These are phyloP conservation scores for Brachionus koreanus DNA, from an alignment of 1,140 invertebrate species.

Conservation along the genomic window DNA sequence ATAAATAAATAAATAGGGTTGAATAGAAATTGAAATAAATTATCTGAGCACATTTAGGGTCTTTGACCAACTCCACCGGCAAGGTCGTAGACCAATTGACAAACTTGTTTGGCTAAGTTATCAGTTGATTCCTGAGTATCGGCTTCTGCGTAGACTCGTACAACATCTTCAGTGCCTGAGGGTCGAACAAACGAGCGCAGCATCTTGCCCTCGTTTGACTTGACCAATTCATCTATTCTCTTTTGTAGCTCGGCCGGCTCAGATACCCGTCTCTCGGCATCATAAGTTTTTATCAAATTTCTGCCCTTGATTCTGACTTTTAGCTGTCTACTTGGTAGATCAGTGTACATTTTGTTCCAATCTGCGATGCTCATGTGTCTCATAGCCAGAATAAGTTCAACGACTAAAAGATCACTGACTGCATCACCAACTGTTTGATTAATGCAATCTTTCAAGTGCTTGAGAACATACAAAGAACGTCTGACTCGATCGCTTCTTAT, in stretches of 20 bases:
- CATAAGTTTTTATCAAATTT: slow-evolving; percentile 73
- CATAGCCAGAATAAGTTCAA: slow-evolving; percentile 80
- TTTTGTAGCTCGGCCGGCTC: slow-evolving; percentile 76
- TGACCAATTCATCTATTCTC: slow-evolving; percentile 71
- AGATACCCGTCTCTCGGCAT: slow-evolving; percentile 76
- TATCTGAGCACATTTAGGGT: slow-evolving; percentile 47
- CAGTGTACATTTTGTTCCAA: slow-evolving; percentile 75
- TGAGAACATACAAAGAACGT: slow-evolving; percentile 40
- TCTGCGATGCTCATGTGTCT: slow-evolving; percentile 72
- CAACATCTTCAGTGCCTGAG: slow-evolving; percentile 93
- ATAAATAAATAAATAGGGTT: not conserved
- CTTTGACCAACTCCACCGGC: slow-evolving; percentile 68
- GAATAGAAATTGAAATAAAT: not conserved
- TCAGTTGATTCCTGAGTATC: slow-evolving; percentile 65
- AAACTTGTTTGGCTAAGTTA: slow-evolving; percentile 72
- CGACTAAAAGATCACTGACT: slow-evolving; percentile 85
- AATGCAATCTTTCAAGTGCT: slow-evolving; percentile 59
- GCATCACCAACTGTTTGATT: slow-evolving; percentile 94
- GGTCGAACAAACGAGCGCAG: slow-evolving; percentile 86
- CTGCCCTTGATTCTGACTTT: slow-evolving; percentile 67
- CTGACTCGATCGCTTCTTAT: slow-evolving; percentile 48
- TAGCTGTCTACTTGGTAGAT: slow-evolving; percentile 61
- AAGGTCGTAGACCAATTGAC: slow-evolving; percentile 68
- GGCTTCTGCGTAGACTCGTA: slow-evolving; percentile 92
- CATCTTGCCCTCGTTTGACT: slow-evolving; percentile 63